Percentiles rank a stretch among this genome's conserved stretches.
Evolutionary conservation across 2,797 vertebrate genomes (phyloP).

Genomic region (Enteromius thamalakanensis): DNA sequence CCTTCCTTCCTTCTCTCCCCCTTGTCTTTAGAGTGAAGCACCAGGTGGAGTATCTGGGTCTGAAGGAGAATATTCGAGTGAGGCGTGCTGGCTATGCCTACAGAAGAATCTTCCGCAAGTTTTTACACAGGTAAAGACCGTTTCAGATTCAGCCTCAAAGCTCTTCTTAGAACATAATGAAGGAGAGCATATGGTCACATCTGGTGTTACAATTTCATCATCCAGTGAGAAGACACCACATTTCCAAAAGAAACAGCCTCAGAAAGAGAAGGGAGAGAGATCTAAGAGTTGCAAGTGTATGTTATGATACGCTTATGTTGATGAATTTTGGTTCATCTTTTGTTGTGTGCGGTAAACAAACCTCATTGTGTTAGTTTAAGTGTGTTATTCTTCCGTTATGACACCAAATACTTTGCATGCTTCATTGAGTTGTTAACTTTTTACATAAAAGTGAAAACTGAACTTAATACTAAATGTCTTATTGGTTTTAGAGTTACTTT

Average conservation of each 20-base stretch:
- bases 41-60: conserved; percentile 96
- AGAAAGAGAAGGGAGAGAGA: conserved; percentile 10
- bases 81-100: conserved; percentile 97
- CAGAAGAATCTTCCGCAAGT: conserved; percentile 92
- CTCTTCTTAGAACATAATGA: neutral
- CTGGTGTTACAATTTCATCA: neutral
- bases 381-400: neutral
- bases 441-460: neutral
- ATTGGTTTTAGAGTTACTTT: neutral
- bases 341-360: too few species aligned
- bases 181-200: neutral
- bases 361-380: conserved; percentile 4
- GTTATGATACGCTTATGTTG: neutral
- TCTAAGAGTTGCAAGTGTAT: neutral
- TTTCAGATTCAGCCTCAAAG: neutral
- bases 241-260: neutral
- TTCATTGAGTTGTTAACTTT: conserved; percentile 9
- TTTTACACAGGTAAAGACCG: conserved; percentile 88
- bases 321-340: conserved; percentile 7
- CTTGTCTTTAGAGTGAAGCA: conserved; percentile 87
- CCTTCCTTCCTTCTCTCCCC: conserved; percentile 33
- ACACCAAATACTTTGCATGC: neutral
- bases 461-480: conserved; percentile 13
- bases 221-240: conserved; percentile 19
- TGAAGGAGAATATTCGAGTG: conserved; percentile 97